These are phyloP conservation scores for Anthopleura xanthogrammica DNA, from an alignment of 92 coral and sea anemone species.

Conservation along the genomic window DNA sequence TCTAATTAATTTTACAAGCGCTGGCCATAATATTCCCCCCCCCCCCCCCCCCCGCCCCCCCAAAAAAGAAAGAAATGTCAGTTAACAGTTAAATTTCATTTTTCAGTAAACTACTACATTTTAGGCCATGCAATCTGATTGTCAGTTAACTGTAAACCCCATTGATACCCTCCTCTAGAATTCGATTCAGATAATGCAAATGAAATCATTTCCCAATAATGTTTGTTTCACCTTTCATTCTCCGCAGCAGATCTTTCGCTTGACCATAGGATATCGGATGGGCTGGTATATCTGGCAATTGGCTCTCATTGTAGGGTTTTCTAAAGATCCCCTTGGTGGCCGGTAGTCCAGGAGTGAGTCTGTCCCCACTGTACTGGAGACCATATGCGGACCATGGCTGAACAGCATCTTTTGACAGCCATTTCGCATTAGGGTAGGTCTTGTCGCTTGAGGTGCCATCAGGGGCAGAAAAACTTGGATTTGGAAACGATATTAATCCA, in stretches of 20 bases:
- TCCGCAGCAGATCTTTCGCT: slow-evolving; percentile 68
- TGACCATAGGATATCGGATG: slow-evolving; percentile 88
- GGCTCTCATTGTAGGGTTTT: slow-evolving; percentile 55
- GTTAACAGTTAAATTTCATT: too few relatives aligned
- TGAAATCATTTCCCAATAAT: not conserved
- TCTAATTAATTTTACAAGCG: too few relatives aligned
- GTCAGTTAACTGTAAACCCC: too few relatives aligned
- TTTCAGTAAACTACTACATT: too few relatives aligned
- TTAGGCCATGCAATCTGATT: too few relatives aligned
- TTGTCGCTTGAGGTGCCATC: slow-evolving; percentile 46
- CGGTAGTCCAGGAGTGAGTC: slow-evolving; percentile 85
- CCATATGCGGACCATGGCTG: slow-evolving; percentile 58
- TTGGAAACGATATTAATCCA: slow-evolving; percentile 79
- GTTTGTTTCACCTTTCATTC: slow-evolving; percentile 61
- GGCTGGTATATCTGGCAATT: slow-evolving; percentile 73
- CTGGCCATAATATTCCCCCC: too few relatives aligned
- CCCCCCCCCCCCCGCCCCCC: too few relatives aligned
- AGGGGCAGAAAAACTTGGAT: slow-evolving; percentile 54
- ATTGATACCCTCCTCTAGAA: too few relatives aligned
- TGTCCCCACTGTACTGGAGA: slow-evolving; percentile 69
- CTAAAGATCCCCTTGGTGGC: slow-evolving; percentile 78
- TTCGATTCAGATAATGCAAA: not conserved
- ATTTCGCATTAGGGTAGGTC: slow-evolving; percentile 74
- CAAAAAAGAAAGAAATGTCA: too few relatives aligned
- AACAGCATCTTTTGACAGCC: slow-evolving; percentile 76